Evolutionary conservation across 2,888 invertebrate species (phyloP).

Genomic region (Barypeithes pellucidus): DNA sequence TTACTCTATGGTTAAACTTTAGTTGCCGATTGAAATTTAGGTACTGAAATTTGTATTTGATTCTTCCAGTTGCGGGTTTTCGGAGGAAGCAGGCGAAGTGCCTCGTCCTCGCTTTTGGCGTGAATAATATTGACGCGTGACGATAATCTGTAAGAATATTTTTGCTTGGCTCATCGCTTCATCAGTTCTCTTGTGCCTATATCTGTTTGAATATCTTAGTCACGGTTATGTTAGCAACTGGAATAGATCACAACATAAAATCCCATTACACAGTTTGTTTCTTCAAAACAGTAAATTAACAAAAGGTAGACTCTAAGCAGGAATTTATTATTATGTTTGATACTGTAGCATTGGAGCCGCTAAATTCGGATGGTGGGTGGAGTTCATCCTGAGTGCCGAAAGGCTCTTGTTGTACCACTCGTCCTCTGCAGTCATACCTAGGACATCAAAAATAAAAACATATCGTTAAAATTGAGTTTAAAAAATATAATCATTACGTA

Average conservation of each 20-base stretch:
- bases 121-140: too few relatives aligned
- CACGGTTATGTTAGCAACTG: too few relatives aligned
- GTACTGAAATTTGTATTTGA: too few relatives aligned
- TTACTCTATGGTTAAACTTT: neutral
- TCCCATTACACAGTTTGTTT: too few relatives aligned
- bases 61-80: too few relatives aligned
- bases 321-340: conserved; percentile 86
- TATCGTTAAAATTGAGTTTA: conserved; percentile 30
- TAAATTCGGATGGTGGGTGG: conserved; percentile 94
- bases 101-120: too few relatives aligned
- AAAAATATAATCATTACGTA: neutral
- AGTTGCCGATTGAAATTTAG: neutral
- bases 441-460: conserved; percentile 54
- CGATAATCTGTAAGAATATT: too few relatives aligned
- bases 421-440: conserved; percentile 94
- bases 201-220: too few relatives aligned
- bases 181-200: too few relatives aligned
- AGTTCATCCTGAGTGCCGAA: conserved; percentile 97
- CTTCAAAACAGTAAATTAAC: conserved; percentile 13
- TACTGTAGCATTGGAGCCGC: conserved; percentile 98
- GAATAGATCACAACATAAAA: too few relatives aligned
- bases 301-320: neutral
- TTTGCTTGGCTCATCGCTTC: too few relatives aligned
- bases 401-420: conserved; percentile 99
- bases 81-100: too few relatives aligned